Evolutionary conservation across 2,888 invertebrate species (phyloP).

Genomic region (Plebejus melissa): DNA sequence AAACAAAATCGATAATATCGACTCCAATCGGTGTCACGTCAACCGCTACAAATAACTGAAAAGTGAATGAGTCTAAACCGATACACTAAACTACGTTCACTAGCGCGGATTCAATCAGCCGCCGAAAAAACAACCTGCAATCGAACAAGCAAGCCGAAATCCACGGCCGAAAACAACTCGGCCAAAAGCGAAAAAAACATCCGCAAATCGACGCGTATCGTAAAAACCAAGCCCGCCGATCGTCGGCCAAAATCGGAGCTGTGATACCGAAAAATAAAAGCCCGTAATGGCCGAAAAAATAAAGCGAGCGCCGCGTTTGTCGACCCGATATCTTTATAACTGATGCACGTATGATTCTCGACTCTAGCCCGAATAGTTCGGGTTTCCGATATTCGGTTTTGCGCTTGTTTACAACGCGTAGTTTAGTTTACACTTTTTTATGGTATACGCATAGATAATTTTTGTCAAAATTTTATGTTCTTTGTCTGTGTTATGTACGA

Average conservation of each 20-base stretch:
- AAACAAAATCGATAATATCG: constrained; percentile 35
- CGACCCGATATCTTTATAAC: constrained; percentile 63
- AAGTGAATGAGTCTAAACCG: constrained; percentile 68
- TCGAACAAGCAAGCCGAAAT: constrained; percentile 72
- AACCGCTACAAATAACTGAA: constrained; percentile 50
- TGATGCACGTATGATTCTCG: constrained; percentile 40
- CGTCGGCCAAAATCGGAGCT: constrained; percentile 74
- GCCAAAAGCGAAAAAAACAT: constrained; percentile 66
- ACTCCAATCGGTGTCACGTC: constrained; percentile 47
- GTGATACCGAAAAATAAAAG: constrained; percentile 79
- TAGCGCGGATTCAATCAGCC: constrained; percentile 75
- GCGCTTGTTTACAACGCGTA: not conserved
- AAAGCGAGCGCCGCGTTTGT: constrained; percentile 56
- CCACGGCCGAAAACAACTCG: constrained; percentile 76
- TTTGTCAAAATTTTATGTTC: not conserved
- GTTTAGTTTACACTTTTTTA: not conserved
- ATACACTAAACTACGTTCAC: constrained; percentile 71
- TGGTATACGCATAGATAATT: not conserved
- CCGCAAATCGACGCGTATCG: constrained; percentile 71
- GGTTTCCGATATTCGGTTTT: constrained; percentile 24
- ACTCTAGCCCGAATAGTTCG: not conserved
- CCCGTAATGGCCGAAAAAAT: constrained; percentile 71
- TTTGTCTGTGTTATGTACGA: not conserved
- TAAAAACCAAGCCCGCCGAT: constrained; percentile 72
- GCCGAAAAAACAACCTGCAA: constrained; percentile 63